phyloP scores from a whole-genome alignment of 2,888 invertebrate species.

The Alloplasta piceator region DNA sequence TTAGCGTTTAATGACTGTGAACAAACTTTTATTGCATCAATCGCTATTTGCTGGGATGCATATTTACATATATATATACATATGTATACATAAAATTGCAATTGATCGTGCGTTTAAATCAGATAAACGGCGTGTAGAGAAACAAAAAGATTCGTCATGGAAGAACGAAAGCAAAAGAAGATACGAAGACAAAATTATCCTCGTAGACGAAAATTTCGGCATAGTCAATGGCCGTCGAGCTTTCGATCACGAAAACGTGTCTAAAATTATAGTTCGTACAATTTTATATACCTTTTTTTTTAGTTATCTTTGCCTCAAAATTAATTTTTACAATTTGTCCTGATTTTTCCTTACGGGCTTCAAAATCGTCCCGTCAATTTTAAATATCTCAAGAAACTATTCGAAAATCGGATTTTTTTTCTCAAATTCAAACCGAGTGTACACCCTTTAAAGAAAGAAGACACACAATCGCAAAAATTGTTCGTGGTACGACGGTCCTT shows the following conservation, averaged over 20 bases:
- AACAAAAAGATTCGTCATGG: slow-evolving; percentile 31
- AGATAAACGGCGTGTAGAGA: slow-evolving; percentile 25
- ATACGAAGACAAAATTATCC: slow-evolving; percentile 5
- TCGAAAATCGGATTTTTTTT: slow-evolving; percentile 13
- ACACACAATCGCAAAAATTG: background rate
- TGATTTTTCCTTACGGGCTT: too few species aligned
- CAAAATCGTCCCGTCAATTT: too few species aligned
- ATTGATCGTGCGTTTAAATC: slow-evolving; percentile 20
- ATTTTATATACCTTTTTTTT: too few species aligned
- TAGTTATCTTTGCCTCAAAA: too few species aligned
- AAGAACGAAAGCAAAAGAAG: slow-evolving; percentile 10
- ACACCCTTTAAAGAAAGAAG: too few species aligned
- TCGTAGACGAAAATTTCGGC: slow-evolving; percentile 34
- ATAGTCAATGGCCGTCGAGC: slow-evolving; percentile 16
- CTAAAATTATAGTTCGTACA: slow-evolving; percentile 6
- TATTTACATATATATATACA: slow-evolving; percentile 45
- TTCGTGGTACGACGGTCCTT: slow-evolving; percentile 10
- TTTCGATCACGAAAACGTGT: slow-evolving; percentile 4
- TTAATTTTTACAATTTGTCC: too few species aligned
- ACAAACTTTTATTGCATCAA: slow-evolving; percentile 72
- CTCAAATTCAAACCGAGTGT: too few species aligned
- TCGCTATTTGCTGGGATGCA: slow-evolving; percentile 56
- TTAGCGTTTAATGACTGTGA: slow-evolving; percentile 81
- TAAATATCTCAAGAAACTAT: background rate
- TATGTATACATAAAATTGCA: slow-evolving; percentile 24